Conservation (phyloP, 1,140 invertebrate genomes). For the Drosophila jambulina region DNA sequence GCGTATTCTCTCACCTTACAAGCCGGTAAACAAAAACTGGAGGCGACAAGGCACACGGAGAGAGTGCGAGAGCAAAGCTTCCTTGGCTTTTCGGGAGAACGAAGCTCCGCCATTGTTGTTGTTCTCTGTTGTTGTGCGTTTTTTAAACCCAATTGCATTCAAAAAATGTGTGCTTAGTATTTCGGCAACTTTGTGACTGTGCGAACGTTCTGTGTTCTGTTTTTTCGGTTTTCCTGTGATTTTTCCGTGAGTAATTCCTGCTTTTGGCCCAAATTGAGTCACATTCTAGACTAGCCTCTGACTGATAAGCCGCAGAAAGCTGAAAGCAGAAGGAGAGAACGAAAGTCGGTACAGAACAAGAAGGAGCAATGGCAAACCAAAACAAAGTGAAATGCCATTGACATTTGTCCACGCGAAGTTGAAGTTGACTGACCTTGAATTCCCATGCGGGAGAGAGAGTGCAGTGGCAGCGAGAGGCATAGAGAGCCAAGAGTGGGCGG, state of each 20-base stretch:
- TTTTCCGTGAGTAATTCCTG: slow-evolving; percentile 61
- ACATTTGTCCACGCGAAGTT: slow-evolving; percentile 57
- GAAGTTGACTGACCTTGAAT: slow-evolving; percentile 59
- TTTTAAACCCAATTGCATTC: slow-evolving; percentile 73
- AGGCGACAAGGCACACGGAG: slow-evolving; percentile 19
- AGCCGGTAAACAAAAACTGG: slow-evolving; percentile 74
- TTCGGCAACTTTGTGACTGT: slow-evolving; percentile 79
- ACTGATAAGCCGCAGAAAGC: slow-evolving; percentile 21
- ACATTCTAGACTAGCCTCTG: slow-evolving; percentile 12
- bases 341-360: slow-evolving; percentile 3
- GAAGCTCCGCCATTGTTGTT: slow-evolving; percentile 47
- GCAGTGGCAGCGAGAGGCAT: slow-evolving; percentile 2
- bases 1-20: slow-evolving; percentile 27
- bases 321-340: not conserved
- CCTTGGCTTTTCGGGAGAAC: slow-evolving; percentile 22
- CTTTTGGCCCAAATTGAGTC: slow-evolving; percentile 29
- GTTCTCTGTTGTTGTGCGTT: slow-evolving; percentile 45
- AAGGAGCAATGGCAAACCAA: slow-evolving; percentile 22
- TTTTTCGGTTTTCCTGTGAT: slow-evolving; percentile 60
- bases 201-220: slow-evolving; percentile 68
- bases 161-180: slow-evolving; percentile 79
- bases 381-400: slow-evolving; percentile 55
- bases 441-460: slow-evolving; percentile 29
- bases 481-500: slow-evolving; percentile 13
- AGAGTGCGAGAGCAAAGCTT: slow-evolving; percentile 53